A percentile compares a stretch with the other conserved stretches of the same genome.
phyloP scores from a whole-genome alignment of 2,797 vertebrate species.

The Ctenopoma multispine region DNA sequence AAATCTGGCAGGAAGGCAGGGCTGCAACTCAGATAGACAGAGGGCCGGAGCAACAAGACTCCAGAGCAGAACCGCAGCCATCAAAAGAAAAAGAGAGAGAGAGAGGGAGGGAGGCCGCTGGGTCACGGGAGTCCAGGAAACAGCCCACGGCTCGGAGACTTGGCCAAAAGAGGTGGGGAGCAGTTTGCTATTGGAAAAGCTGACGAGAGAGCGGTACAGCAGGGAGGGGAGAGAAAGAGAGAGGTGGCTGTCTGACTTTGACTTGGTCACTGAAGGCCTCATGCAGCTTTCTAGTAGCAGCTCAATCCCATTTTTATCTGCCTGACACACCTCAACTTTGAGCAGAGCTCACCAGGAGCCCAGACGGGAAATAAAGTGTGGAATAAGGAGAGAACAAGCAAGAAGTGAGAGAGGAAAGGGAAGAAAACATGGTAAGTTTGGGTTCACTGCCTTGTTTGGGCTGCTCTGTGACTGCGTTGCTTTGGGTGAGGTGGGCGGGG shows the following conservation, averaged over 20 bases:
- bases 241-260: conserved; percentile 60
- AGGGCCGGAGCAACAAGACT: conserved; percentile 39
- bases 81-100: conserved; percentile 1
- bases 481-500: conserved; percentile 49
- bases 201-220: conserved; percentile 80
- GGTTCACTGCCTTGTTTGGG: conserved; percentile 40
- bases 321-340: conserved; percentile 55
- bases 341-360: conserved; percentile 36
- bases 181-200: conserved; percentile 91
- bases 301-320: conserved; percentile 64
- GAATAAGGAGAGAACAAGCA: conserved; percentile 10
- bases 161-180: conserved; percentile 77
- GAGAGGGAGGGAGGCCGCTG: conserved; percentile 13
- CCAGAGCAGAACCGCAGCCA: conserved; percentile 24
- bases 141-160: conserved; percentile 90
- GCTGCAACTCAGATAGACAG: conserved; percentile 73
- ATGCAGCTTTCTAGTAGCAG: conserved; percentile 71
- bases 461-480: conserved; percentile 43
- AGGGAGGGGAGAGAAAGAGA: conserved; percentile 26
- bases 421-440: conserved; percentile 87
- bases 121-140: conserved; percentile 85
- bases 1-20: conserved; percentile 86
- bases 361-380: conserved; percentile 3
- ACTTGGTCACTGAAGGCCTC: conserved; percentile 86
- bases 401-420: background rate